Percentiles rank a stretch among this genome's conserved stretches.
Evolutionary conservation across 2,888 invertebrate genomes (phyloP).

Genomic region (Trissolcus brochymenae): DNA sequence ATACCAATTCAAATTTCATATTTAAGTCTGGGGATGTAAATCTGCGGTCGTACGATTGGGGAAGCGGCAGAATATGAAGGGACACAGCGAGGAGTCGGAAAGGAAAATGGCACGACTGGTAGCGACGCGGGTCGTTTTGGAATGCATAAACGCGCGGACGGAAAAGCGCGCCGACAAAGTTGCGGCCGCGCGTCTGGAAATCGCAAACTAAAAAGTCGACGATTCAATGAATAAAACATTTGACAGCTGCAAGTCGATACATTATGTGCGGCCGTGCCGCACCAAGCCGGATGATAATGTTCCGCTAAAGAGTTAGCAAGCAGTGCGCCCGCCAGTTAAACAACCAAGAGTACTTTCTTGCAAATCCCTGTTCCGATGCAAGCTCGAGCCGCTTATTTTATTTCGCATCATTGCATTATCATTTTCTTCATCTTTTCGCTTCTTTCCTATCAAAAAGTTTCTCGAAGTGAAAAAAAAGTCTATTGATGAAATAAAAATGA

Average conservation of each 20-base stretch:
- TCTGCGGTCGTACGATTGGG: conserved; percentile 21
- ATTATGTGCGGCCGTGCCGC: conserved; percentile 61
- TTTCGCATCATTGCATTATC: conserved; percentile 3
- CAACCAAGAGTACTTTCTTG: conserved; percentile 14
- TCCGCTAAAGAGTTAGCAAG: conserved; percentile 59
- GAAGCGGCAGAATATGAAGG: conserved; percentile 46
- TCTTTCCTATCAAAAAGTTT: background rate
- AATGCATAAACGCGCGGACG: conserved; percentile 68
- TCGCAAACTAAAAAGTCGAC: conserved; percentile 67
- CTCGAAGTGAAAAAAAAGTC: background rate
- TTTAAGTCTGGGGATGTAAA: conserved; percentile 42
- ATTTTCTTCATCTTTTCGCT: background rate
- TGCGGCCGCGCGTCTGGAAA: conserved; percentile 58
- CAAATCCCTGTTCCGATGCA: background rate
- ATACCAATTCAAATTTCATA: conserved; percentile 27
- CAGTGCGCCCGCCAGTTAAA: conserved; percentile 38
- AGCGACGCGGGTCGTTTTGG: conserved; percentile 52
- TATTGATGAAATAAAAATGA: too few species aligned
- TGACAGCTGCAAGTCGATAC: conserved; percentile 65
- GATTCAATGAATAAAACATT: conserved; percentile 74
- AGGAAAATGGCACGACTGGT: conserved; percentile 38
- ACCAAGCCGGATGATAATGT: conserved; percentile 58
- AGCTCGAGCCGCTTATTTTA: conserved; percentile 9
- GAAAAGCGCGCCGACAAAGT: conserved; percentile 59
- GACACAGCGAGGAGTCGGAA: conserved; percentile 37